Percentiles rank a stretch among this genome's conserved stretches.
phyloP scores from a whole-genome alignment of 2,797 vertebrate genomes.

The Dryobates pubescens region DNA sequence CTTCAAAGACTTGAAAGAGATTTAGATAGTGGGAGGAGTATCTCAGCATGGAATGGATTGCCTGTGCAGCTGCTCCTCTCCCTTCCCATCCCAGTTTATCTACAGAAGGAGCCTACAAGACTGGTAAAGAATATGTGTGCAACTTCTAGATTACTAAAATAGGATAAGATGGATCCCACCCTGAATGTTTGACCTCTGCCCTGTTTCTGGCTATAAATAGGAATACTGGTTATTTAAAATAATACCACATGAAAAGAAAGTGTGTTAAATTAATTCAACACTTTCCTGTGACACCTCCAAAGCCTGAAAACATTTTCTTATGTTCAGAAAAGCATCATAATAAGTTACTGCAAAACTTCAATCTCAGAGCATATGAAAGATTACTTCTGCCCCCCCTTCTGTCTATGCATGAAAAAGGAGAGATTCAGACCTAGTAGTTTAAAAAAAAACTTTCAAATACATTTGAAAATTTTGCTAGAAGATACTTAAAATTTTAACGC shows the following conservation, averaged over 20 bases:
- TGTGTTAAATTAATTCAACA: slow-evolving; percentile 1
- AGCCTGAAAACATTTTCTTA: slow-evolving; percentile 20
- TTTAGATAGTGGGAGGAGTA: slow-evolving; percentile 32
- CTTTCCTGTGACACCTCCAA: slow-evolving; percentile 14
- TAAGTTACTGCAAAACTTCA: neutral
- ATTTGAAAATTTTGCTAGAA: neutral
- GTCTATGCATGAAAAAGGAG: neutral
- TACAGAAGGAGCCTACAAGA: neutral
- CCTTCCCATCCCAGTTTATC: neutral
- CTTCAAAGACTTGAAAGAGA: slow-evolving; percentile 47
- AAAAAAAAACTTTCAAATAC: neutral
- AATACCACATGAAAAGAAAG: slow-evolving; percentile 27
- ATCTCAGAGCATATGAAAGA: neutral
- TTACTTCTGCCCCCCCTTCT: neutral
- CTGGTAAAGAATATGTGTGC: neutral
- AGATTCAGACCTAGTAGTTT: neutral
- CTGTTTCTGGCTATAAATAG: slow-evolving; percentile 23
- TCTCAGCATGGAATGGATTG: neutral
- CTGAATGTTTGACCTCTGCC: slow-evolving; percentile 12
- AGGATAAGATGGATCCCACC: slow-evolving; percentile 1
- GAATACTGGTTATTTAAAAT: slow-evolving; percentile 24
- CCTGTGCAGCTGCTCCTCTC: neutral
- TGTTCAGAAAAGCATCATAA: neutral
- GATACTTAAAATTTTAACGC: neutral
- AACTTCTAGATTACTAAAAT: neutral